phyloP scores from a whole-genome alignment of 2,113 vertebrate species.

The Sciurus niger region DNA sequence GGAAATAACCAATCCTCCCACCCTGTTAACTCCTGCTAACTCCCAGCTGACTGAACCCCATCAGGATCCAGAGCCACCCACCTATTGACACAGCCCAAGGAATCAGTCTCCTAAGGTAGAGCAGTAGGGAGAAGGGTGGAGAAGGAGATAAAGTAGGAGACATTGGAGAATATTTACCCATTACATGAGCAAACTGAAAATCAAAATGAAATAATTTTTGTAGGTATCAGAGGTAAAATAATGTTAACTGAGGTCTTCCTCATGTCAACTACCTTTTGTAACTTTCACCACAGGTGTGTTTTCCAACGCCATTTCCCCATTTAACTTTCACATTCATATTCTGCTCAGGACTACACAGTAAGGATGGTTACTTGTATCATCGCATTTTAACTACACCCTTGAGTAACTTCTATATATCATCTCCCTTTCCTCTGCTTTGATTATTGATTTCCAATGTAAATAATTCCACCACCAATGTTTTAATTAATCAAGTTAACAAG shows the following conservation, averaged over 20 bases:
- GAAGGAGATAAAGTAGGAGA: not conserved
- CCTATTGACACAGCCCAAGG: not conserved
- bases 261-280: not conserved
- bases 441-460: not conserved
- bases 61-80: not conserved
- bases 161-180: not conserved
- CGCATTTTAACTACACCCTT: not conserved
- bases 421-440: not conserved
- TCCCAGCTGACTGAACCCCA: not conserved
- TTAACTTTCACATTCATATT: not conserved
- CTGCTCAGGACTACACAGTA: not conserved
- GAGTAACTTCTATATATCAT: not conserved
- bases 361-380: not conserved
- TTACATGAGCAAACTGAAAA: conserved; percentile 24
- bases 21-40: not conserved
- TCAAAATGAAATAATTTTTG: not conserved
- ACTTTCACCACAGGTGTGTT: not conserved
- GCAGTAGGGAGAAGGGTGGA: not conserved
- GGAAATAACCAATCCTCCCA: not conserved
- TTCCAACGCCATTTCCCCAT: not conserved
- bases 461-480: not conserved
- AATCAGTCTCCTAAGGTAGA: not conserved
- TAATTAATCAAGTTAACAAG: not conserved
- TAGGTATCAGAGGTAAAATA: not conserved
- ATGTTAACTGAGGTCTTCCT: not conserved